Conservation (phyloP, 1,140 invertebrate species). For the Pseudomyrmex gracilis region DNA sequence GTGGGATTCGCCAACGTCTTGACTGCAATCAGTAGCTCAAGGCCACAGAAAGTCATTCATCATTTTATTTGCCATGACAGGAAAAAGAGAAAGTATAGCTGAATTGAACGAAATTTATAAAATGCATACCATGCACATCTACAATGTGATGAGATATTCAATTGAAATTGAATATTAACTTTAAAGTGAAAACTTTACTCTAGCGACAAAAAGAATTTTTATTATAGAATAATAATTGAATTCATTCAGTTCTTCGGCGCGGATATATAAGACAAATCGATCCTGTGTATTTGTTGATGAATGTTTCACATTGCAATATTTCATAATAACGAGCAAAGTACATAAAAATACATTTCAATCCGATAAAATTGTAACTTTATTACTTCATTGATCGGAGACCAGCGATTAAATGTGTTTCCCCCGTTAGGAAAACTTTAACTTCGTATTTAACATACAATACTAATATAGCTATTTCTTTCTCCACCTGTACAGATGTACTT, state of each 20-base stretch:
- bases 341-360: constrained; percentile 9
- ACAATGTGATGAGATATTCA: background rate
- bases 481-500: constrained; percentile 23
- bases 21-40: constrained; percentile 41
- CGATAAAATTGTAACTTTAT: background rate
- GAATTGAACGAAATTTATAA: constrained; percentile 20
- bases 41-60: constrained; percentile 35
- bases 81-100: background rate
- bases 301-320: background rate
- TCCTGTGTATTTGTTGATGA: background rate
- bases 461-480: constrained; percentile 1
- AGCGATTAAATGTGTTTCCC: constrained; percentile 13
- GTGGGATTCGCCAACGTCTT: constrained; percentile 56
- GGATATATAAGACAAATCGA: background rate
- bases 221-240: background rate
- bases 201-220: too few species aligned
- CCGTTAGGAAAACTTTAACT: background rate
- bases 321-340: background rate
- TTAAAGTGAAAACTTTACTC: too few species aligned
- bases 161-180: too few species aligned
- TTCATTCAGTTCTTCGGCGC: background rate
- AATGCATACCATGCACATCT: background rate
- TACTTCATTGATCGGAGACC: background rate
- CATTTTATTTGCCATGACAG: background rate
- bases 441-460: constrained; percentile 8